Conservation (phyloP, 2,113 vertebrate species). For the Bolborhynchus lineola region DNA sequence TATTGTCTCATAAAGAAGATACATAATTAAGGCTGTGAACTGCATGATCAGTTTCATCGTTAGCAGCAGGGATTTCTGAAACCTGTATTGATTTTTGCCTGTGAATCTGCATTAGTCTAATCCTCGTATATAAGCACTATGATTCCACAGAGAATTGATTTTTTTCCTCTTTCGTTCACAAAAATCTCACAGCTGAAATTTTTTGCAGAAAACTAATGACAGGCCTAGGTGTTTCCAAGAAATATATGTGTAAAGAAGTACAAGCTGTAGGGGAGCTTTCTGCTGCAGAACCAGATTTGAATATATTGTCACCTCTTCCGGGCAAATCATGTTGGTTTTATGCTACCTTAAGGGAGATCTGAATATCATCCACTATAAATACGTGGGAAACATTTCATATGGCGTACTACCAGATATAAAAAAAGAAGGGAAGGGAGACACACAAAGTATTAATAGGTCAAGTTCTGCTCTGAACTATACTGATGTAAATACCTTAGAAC, state of each 20-base stretch:
- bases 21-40: constrained; percentile 39
- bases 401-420: not conserved
- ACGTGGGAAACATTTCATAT: not conserved
- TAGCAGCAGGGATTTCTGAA: constrained; percentile 26
- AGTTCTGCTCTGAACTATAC: not conserved
- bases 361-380: not conserved
- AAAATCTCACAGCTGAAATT: not conserved
- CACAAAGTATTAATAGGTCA: not conserved
- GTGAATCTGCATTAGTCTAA: constrained; percentile 53
- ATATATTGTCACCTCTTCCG: not conserved
- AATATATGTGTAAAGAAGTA: not conserved
- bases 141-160: constrained; percentile 22
- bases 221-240: not conserved
- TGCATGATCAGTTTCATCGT: constrained; percentile 8
- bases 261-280: not conserved
- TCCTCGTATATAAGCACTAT: constrained; percentile 17
- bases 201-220: not conserved
- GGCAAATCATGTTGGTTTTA: not conserved
- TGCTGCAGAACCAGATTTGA: not conserved
- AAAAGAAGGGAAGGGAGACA: not conserved
- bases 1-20: constrained; percentile 42
- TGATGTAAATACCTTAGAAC: not conserved
- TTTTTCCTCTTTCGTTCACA: not conserved
- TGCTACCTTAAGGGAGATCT: not conserved
- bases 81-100: constrained; percentile 40